These are phyloP conservation scores for Zygogramma bicolorata DNA, from an alignment of 2,888 invertebrate genomes.

Conservation along the genomic window DNA sequence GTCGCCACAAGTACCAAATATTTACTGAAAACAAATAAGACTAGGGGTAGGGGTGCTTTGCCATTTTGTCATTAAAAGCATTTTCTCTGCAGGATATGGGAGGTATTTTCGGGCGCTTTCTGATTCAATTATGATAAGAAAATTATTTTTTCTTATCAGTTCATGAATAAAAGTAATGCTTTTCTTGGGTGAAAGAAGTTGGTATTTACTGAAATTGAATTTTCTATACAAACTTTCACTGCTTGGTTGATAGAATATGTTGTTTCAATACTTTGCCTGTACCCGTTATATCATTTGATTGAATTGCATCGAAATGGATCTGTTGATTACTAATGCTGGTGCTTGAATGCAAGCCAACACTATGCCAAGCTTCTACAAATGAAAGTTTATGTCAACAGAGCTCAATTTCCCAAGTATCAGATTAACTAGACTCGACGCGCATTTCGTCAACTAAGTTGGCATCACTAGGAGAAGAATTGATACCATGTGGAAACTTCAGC, in stretches of 20 bases:
- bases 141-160: slow-evolving; percentile 63
- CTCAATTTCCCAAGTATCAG: no score
- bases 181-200: slow-evolving; percentile 45
- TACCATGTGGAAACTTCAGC: no score
- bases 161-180: slow-evolving; percentile 62
- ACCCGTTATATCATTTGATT: no score
- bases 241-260: no score
- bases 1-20: slow-evolving; percentile 15
- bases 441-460: no score
- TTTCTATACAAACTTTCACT: slow-evolving; percentile 53
- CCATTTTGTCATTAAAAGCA: slow-evolving; percentile 22
- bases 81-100: slow-evolving; percentile 44
- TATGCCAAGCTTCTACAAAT: no score
- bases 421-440: no score
- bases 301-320: no score
- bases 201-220: slow-evolving; percentile 45
- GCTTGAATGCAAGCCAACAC: no score
- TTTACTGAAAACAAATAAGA: not conserved
- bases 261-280: not conserved
- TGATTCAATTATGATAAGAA: slow-evolving; percentile 67
- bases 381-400: no score
- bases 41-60: slow-evolving; percentile 7
- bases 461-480: no score
- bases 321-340: no score
- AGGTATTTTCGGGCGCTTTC: slow-evolving; percentile 51